phyloP scores from a whole-genome alignment of 2,888 invertebrate genomes.

The Quadriops clusia region DNA sequence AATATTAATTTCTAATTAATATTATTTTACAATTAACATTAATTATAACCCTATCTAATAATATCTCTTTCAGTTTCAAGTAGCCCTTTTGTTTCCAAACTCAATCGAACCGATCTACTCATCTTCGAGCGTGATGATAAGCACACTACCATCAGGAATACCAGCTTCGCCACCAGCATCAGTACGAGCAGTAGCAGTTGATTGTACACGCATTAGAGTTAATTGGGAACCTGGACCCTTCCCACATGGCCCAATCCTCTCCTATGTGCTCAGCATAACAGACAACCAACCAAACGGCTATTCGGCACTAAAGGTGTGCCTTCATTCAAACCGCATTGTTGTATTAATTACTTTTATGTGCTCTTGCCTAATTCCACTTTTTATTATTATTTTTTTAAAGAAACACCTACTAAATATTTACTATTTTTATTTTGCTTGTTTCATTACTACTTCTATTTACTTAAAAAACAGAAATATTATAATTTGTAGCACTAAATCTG shows the following conservation, averaged over 20 bases:
- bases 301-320: conserved; percentile 35
- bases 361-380: too few relatives aligned
- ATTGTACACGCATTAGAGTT: conserved; percentile 71
- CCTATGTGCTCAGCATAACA: conserved; percentile 66
- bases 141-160: conserved; percentile 58
- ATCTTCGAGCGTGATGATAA: conserved; percentile 62
- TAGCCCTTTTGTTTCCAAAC: conserved; percentile 63
- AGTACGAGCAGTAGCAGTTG: conserved; percentile 65
- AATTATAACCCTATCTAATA: too few relatives aligned
- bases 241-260: conserved; percentile 77
- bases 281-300: conserved; percentile 30
- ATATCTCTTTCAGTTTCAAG: conserved; percentile 62
- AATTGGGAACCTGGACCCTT: conserved; percentile 82
- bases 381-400: too few relatives aligned
- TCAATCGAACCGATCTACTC: conserved; percentile 53
- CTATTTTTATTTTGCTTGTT: too few relatives aligned
- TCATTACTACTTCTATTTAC: too few relatives aligned
- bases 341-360: too few relatives aligned
- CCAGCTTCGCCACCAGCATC: conserved; percentile 68
- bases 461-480: too few relatives aligned
- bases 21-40: too few relatives aligned
- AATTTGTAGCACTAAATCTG: too few relatives aligned
- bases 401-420: too few relatives aligned
- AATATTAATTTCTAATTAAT: too few relatives aligned
- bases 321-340: conserved; percentile 5